A percentile compares a stretch with the other conserved stretches of the same genome.
Evolutionary conservation across 2,113 vertebrate genomes (phyloP).

Genomic region (Candoia aspera): DNA sequence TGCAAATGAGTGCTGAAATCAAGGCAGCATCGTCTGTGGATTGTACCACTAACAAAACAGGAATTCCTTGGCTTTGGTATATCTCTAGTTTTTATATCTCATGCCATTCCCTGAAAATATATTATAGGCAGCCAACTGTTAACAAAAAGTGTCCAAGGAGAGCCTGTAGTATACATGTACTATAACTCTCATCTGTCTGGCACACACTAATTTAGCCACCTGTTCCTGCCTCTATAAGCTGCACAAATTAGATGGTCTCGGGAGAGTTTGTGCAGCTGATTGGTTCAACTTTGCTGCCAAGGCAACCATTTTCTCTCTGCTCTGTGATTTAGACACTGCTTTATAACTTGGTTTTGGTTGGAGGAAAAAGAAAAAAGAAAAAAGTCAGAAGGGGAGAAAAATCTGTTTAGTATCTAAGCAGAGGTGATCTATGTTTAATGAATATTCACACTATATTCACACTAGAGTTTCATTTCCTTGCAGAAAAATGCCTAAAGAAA

Average conservation of each 20-base stretch:
- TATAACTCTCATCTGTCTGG: slow-evolving; percentile 70
- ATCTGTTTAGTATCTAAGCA: slow-evolving; percentile 35
- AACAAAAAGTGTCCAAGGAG: neutral
- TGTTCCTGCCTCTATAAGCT: slow-evolving; percentile 73
- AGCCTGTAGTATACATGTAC: neutral
- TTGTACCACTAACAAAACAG: neutral
- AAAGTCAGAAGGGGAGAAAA: neutral
- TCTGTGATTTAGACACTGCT: slow-evolving; percentile 65
- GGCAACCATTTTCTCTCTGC: slow-evolving; percentile 76
- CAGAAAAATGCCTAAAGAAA: slow-evolving; percentile 54
- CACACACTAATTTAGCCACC: slow-evolving; percentile 75
- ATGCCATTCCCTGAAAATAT: slow-evolving; percentile 7
- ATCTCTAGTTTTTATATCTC: slow-evolving; percentile 42
- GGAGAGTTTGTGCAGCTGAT: slow-evolving; percentile 73
- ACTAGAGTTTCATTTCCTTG: slow-evolving; percentile 50
- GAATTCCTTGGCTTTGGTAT: neutral
- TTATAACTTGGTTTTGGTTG: slow-evolving; percentile 67
- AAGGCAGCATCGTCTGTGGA: neutral
- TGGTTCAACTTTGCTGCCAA: slow-evolving; percentile 75
- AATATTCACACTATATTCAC: slow-evolving; percentile 54
- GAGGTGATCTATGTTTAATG: slow-evolving; percentile 50
- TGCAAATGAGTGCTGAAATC: fast-evolving
- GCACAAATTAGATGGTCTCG: slow-evolving; percentile 77
- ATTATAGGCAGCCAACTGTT: slow-evolving; percentile 27
- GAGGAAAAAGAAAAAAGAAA: neutral